Evolutionary conservation across 2,888 invertebrate species (phyloP), one percentile per base, ranked within the genome.

Genomic region (Rotaria magnacalcarata): DNA sequence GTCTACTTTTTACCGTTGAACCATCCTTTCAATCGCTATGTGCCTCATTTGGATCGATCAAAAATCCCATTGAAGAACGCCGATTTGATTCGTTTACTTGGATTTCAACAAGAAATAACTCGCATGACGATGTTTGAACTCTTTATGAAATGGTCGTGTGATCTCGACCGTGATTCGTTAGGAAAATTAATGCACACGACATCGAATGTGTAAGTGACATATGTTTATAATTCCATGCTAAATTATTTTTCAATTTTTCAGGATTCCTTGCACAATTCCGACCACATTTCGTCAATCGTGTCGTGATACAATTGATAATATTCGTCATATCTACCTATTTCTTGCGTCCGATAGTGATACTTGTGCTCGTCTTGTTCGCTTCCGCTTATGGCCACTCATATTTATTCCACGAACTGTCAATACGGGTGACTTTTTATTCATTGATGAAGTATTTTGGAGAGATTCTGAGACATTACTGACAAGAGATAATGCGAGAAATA

Each of bases 121-220:
- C 47, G 24, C 2, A 7, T 11, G 4, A 80, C 47, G 10, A 80
- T 80, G 24, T 80, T 80, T 5, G 80, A 80, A 47, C 11, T 80
- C 10, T 43, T 80, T 10, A 80, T 80, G 80, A 80, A 80, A 80
- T 80, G 80, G 80, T 80, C 80, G 16, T 80, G 80, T 47, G 6
- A 47, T 80, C 47, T 80, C 10, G 47, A 80, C 34, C 24, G 10
- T 10, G 80, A 80, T 24, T 10, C 24, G 2, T 47, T 80, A 47
- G 47, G 80, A 47, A 43, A 24, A 7, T n/a, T 80, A 11, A 14
- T 80, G 0, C 24, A 80, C 27, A 11, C 1, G 21, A 34, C 34
- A 34, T 2, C 2, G 34, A 34, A 34, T 34, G 34, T 34, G 34
- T 34, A 34, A 34, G 34, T 34, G 34, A 2, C 34, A 34, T 2